These are phyloP conservation scores for Drosophila borborema DNA, from an alignment of 2,888 invertebrate species.

Conservation along the genomic window DNA sequence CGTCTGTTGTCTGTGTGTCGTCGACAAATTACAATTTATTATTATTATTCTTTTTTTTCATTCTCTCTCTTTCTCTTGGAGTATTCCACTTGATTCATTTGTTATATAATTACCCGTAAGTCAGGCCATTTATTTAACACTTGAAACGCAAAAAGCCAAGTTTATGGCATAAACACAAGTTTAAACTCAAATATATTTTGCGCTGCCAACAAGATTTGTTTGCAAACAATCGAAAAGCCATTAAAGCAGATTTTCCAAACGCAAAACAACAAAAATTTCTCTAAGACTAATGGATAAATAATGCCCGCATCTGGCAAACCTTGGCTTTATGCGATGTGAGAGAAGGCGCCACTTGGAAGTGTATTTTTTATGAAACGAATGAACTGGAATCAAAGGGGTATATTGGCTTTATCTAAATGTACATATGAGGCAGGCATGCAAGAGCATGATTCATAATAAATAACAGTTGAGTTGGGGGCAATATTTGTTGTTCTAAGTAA, in stretches of 20 bases:
- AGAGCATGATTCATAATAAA: too few species aligned
- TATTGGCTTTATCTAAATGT: neutral
- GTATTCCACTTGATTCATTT: neutral
- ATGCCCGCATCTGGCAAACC: slow-evolving; percentile 4
- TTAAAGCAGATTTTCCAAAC: slow-evolving; percentile 25
- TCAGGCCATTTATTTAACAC: neutral
- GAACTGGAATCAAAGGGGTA: neutral
- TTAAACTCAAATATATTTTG: slow-evolving; percentile 6
- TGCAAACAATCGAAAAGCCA: slow-evolving; percentile 26
- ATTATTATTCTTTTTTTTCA: neutral
- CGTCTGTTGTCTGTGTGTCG: slow-evolving; percentile 9
- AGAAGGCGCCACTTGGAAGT: neutral
- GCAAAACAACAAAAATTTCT: slow-evolving; percentile 17
- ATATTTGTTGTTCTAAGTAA: too few species aligned
- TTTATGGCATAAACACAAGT: neutral
- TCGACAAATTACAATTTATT: slow-evolving; percentile 14
- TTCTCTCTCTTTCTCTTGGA: neutral
- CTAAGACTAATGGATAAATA: slow-evolving; percentile 33
- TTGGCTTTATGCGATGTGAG: neutral
- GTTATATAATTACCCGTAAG: neutral
- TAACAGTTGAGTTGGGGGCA: too few species aligned
- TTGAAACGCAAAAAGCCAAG: neutral
- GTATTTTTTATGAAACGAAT: neutral
- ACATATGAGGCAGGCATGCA: neutral
- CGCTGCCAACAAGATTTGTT: neutral